Conservation (phyloP, 2,113 vertebrate genomes). For the Benitochromis conjunctus region DNA sequence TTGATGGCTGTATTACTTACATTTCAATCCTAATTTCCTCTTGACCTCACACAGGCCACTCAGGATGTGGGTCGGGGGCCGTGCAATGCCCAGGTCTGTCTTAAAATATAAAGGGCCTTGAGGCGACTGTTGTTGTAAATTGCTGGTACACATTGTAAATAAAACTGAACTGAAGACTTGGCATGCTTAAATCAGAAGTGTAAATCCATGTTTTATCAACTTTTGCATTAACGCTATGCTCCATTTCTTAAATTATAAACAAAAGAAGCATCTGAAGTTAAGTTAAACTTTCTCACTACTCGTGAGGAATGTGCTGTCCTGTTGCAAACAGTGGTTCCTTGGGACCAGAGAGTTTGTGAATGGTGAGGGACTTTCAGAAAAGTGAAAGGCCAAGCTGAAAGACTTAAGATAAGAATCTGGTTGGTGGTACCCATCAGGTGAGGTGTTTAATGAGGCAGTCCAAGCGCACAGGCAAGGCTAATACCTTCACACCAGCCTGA, state of each 20-base stretch:
- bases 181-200: background rate
- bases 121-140: background rate
- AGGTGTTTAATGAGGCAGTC: slow-evolving; percentile 63
- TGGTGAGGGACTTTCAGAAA: background rate
- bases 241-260: background rate
- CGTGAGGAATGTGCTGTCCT: background rate
- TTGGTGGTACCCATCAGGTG: slow-evolving; percentile 41
- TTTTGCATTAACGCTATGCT: fast-evolving
- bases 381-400: background rate
- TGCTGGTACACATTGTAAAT: background rate
- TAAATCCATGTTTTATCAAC: background rate
- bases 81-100: background rate
- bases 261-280: background rate
- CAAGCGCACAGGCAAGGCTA: slow-evolving; percentile 51
- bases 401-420: slow-evolving; percentile 27
- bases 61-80: background rate
- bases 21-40: background rate
- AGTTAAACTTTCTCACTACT: background rate
- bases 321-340: background rate
- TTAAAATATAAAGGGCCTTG: background rate
- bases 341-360: background rate
- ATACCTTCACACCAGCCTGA: slow-evolving; percentile 70
- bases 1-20: background rate
- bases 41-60: background rate
- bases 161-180: background rate